Percentiles rank a stretch among this genome's conserved stretches.
Conservation (phyloP, 1,140 invertebrate genomes). For the Phortica variegata region DNA sequence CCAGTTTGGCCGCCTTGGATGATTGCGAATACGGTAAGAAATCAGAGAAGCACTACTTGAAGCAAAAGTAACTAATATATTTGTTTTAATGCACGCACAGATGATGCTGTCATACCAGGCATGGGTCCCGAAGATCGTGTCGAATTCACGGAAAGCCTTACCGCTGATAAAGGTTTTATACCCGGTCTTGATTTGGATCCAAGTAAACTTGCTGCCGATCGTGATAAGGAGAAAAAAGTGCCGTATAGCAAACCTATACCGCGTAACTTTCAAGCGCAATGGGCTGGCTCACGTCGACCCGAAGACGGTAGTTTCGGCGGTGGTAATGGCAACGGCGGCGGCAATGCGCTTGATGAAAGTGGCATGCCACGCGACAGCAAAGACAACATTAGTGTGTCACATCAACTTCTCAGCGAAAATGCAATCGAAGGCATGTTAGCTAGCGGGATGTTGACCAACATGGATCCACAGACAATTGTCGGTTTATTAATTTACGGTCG, state of each 20-base stretch:
- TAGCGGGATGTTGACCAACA: constrained; percentile 62
- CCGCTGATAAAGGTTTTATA: constrained; percentile 66
- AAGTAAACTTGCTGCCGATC: constrained; percentile 60
- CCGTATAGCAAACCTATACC: constrained; percentile 96
- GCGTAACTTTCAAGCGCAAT: constrained; percentile 92
- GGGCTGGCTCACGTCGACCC: constrained; percentile 74
- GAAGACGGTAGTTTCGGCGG: constrained; percentile 57
- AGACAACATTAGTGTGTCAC: constrained; percentile 62
- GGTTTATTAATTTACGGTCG: constrained; percentile 69
- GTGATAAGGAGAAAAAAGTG: constrained; percentile 78
- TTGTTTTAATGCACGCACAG: constrained; percentile 40
- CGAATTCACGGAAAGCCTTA: constrained; percentile 61
- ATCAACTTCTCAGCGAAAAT: constrained; percentile 71
- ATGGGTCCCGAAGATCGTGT: constrained; percentile 86
- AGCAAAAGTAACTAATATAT: background rate
- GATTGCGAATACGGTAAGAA: constrained; percentile 70
- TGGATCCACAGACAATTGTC: constrained; percentile 74
- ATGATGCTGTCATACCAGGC: constrained; percentile 84
- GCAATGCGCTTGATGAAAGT: constrained; percentile 22
- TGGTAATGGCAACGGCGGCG: constrained; percentile 41
- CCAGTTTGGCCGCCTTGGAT: constrained; percentile 69
- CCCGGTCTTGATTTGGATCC: constrained; percentile 85
- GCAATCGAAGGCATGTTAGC: constrained; percentile 68
- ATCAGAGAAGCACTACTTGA: constrained; percentile 20
- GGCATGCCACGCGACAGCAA: constrained; percentile 54